Base-by-base conservation (phyloP, 2,888 invertebrate genomes). In the Caenorhabditis sp. region DNA sequence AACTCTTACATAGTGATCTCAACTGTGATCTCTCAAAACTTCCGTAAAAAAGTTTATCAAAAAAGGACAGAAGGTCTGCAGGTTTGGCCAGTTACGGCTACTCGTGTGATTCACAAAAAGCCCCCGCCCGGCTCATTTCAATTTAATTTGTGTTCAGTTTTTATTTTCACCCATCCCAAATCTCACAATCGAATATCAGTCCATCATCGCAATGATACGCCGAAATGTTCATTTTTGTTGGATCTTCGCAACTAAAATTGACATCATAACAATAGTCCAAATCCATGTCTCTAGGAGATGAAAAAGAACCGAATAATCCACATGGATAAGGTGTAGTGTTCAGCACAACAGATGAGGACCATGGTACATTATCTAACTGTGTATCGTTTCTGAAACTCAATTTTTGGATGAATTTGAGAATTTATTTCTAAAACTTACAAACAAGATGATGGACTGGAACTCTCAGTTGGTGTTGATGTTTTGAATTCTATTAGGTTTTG, bases 401-500 rank as follows among this genome's bases (percentile, higher is more conserved):
- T 24, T 10, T 10, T 26, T 8, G 17, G n/a, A 51, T 23, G 53
- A 17, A 53, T 23, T 17, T n/a, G n/a, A n/a, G n/a, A n/a, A 10
- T 23, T 36, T 4, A 23, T 36, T 27, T 6, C 37, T 23, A 66
- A 17, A 21, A 50, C 73, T 64, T 14, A 79, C 79, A 61, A 60
- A 76, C 79, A 81, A 24, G 66, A 59, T 8, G 69, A 66, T 2
- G 69, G 58, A 55, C 78, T 77, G 24, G 76, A 72, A 4, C 50
- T 54, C 5, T 79, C 78, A 5, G 66, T 62, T 17, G 81, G 77
- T 8, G 74, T 62, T 0, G 81, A 82, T 37, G 84, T 84, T 55
- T 78, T 77, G 72, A 81, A 84, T 58, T 84, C 84, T 31, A 84
- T 71, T 14, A 84, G 62, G 37, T 81, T 83, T 23, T 81, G 77